Conservation (phyloP, 2,113 vertebrate genomes). For the Cygnus buccinator region DNA sequence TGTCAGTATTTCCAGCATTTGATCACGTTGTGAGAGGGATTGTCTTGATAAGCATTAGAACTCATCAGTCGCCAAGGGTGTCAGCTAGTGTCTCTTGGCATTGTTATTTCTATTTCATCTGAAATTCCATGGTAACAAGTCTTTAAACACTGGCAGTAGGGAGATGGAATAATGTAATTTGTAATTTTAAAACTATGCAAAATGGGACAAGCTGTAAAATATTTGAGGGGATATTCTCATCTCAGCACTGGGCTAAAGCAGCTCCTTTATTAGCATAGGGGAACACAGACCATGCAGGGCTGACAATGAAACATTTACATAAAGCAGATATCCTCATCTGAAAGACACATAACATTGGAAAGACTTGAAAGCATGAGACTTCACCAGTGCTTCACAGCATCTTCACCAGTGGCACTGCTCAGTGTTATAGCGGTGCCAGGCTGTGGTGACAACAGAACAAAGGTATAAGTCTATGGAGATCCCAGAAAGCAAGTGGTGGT, state of each 20-base stretch:
- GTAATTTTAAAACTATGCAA: neutral
- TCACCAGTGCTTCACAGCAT: too few relatives aligned
- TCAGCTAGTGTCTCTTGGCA: neutral
- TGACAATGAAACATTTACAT: neutral
- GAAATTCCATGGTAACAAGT: conserved; percentile 16
- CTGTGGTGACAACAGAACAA: neutral
- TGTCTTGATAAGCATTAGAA: neutral
- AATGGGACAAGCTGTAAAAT: neutral
- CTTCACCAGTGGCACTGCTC: neutral
- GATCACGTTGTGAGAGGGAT: neutral
- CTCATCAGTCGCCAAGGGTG: neutral
- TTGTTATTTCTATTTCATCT: conserved; percentile 17
- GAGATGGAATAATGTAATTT: neutral
- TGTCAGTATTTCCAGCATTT: neutral
- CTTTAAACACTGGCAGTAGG: conserved; percentile 15
- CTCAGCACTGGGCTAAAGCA: neutral
- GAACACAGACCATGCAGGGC: accelerated
- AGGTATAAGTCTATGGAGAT: neutral
- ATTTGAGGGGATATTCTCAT: neutral
- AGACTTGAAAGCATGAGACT: neutral
- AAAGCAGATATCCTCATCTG: neutral
- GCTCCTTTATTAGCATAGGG: neutral
- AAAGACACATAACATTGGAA: neutral
- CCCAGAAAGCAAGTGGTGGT: accelerated
- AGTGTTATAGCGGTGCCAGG: neutral